A percentile compares a stretch with the other conserved stretches of the same genome.
phyloP scores from a whole-genome alignment of 2,113 vertebrate species.

The Eurypyga helias region DNA sequence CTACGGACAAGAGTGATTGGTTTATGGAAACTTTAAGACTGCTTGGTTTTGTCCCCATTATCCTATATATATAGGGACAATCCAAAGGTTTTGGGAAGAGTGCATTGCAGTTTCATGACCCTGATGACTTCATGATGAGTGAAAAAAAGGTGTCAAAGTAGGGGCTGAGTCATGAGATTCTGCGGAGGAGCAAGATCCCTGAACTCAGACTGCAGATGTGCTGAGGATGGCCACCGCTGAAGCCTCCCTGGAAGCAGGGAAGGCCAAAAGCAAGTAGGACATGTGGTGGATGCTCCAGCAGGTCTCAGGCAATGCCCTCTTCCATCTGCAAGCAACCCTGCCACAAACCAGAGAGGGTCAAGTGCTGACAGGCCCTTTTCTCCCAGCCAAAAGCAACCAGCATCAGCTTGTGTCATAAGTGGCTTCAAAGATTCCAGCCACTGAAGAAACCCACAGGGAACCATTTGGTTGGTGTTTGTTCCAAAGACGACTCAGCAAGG shows the following conservation, averaged over 20 bases:
- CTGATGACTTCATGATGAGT: too few species aligned
- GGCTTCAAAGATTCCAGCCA: not conserved
- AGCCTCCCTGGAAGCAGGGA: not conserved
- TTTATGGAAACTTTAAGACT: not conserved
- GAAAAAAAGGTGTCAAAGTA: not conserved
- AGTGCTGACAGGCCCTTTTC: not conserved
- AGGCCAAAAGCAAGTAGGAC: not conserved
- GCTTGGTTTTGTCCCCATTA: not conserved
- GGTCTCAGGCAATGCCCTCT: not conserved
- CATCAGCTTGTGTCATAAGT: not conserved
- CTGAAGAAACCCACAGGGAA: not conserved
- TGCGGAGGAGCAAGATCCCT: not conserved
- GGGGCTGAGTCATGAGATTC: not conserved
- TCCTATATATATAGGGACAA: not conserved
- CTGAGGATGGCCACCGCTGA: not conserved
- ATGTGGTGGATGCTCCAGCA: not conserved
- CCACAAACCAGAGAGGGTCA: not conserved
- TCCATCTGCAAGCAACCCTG: not conserved
- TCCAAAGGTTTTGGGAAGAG: not conserved
- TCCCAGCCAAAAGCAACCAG: not conserved
- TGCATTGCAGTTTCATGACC: fast-evolving
- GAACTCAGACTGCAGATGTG: not conserved
- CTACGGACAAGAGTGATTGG: not conserved
- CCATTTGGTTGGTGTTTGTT: not conserved
- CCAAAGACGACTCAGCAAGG: not conserved